Base-by-base conservation (phyloP, 2,888 invertebrate genomes). In the Matsumyia berberina region DNA sequence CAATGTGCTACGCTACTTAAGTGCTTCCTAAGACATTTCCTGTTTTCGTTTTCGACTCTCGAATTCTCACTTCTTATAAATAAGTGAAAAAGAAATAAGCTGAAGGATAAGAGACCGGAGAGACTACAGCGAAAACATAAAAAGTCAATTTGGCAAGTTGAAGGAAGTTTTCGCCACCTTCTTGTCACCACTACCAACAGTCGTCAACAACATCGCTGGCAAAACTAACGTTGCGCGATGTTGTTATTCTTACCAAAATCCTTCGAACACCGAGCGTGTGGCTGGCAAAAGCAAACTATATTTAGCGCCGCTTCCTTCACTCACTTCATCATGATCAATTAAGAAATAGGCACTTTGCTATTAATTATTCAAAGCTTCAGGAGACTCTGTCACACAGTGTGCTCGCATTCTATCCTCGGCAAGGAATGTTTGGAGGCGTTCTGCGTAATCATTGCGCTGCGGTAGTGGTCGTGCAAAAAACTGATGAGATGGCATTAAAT, bases 21-120 rank as follows among this genome's bases (percentile, higher is more conserved):
- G 83, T 83, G 83, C 67, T 83, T 83, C 79, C 83, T 83, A 33
- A 73, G 73, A 79, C 83, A 78, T 83, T 83, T 79, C 83, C 79
- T 73, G 79, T 67, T 73, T 77, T 72, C 70, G 42, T 46, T 83
- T 67, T 66, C 29, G 35, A 19, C 39, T 66, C 29, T 57, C 49
- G 57, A 73, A 66, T 57, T 83, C 67, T 57, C 60, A 72, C 67
- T 79, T 73, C 66, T 67, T 73, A 73, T 83, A 73, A 79, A 79
- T 67, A 79, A 83, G 70, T 73, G 72, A 83, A 73, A 78, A 72
- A 46, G 78, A 79, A 79, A 62, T 82, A 72, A 72, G 72, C 37
- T 77, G 42, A 55, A 4, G 53, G 51, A 81, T 66, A 72, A 53
- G 42, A 69, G 58, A 24, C 46, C 46, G 39, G 51, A 64, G 51